A percentile compares a stretch with the other conserved stretches of the same genome.
Evolutionary conservation across 1,140 invertebrate genomes (phyloP).

Genomic region (Grapholita molesta): DNA sequence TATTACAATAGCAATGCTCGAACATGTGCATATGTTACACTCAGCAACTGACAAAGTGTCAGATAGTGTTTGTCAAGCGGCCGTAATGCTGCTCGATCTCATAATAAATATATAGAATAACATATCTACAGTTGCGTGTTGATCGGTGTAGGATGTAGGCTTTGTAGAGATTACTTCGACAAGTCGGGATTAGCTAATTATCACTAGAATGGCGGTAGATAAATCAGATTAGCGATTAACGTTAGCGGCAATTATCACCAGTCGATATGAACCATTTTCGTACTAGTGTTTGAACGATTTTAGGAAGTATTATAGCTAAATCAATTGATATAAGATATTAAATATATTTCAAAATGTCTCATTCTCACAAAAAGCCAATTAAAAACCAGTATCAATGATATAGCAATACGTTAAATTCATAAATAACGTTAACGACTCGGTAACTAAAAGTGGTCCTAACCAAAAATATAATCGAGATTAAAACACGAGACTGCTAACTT

Average conservation of each 20-base stretch:
- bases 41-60: not conserved
- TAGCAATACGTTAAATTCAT: too few relatives aligned
- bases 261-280: too few relatives aligned
- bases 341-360: too few relatives aligned
- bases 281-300: too few relatives aligned
- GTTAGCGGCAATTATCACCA: not conserved
- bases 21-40: not conserved
- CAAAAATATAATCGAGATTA: not conserved
- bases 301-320: too few relatives aligned
- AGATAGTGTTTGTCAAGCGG: not conserved
- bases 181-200: not conserved
- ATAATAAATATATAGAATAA: constrained; percentile 15
- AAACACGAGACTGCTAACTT: not conserved
- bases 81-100: not conserved
- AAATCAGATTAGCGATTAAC: not conserved
- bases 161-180: not conserved
- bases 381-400: too few relatives aligned
- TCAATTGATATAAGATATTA: too few relatives aligned
- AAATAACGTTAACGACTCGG: too few relatives aligned
- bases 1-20: not conserved
- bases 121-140: not conserved
- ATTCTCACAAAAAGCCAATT: too few relatives aligned
- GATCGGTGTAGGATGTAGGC: not conserved
- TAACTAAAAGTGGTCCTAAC: not conserved
- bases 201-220: not conserved